Conservation (phyloP, 2,113 vertebrate genomes). For the Brachionichthys hirsutus region DNA sequence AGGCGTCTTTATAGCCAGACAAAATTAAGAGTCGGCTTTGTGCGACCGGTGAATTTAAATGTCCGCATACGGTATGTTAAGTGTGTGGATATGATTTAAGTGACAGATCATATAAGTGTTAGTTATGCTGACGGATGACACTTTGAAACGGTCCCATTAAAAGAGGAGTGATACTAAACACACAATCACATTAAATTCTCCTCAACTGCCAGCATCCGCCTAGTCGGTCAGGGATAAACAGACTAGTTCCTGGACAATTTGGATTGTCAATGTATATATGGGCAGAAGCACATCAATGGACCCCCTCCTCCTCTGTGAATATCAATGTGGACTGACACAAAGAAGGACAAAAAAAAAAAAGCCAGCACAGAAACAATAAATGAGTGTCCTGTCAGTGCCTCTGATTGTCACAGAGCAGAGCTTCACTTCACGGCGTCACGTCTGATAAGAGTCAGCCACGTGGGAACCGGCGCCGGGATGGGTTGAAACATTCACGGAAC, state of each 20-base stretch:
- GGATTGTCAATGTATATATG: slow-evolving; percentile 36
- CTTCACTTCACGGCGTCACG: slow-evolving; percentile 21
- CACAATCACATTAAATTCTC: slow-evolving; percentile 63
- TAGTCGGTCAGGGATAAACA: slow-evolving; percentile 67
- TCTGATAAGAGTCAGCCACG: slow-evolving; percentile 35
- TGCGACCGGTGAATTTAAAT: not conserved
- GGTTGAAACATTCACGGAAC: slow-evolving; percentile 27
- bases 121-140: slow-evolving; percentile 30
- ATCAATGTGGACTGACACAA: slow-evolving; percentile 61
- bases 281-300: slow-evolving; percentile 11
- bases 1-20: slow-evolving; percentile 3
- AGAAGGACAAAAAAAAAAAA: not conserved
- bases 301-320: slow-evolving; percentile 41
- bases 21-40: slow-evolving; percentile 7
- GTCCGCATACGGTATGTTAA: not conserved
- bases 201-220: slow-evolving; percentile 65
- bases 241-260: slow-evolving; percentile 70
- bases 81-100: slow-evolving; percentile 7
- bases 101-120: not conserved
- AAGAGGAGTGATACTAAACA: slow-evolving; percentile 70
- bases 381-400: slow-evolving; percentile 67
- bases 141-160: slow-evolving; percentile 59
- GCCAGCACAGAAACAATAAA: slow-evolving; percentile 63
- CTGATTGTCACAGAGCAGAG: slow-evolving; percentile 60
- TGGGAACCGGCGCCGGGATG: slow-evolving; percentile 26